Evolutionary conservation across 2,888 invertebrate genomes (phyloP), one percentile per base, ranked within the genome.

Genomic region (Habrosyne pyritoides): DNA sequence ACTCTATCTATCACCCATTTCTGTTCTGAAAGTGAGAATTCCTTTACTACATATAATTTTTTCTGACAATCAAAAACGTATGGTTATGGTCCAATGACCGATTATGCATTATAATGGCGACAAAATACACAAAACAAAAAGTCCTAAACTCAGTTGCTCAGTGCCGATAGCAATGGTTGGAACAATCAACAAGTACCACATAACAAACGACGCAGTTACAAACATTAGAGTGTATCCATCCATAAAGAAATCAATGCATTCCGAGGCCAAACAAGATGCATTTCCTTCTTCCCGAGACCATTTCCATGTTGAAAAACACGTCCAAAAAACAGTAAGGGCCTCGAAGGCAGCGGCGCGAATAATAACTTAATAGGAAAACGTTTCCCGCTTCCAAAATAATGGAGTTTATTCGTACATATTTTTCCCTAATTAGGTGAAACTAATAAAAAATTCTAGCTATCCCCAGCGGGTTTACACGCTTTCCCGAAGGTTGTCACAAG

Each of bases 301-400:
- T 57, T 82, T 84, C 81, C 84, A 75, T 65, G 63, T 54, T 60
- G 64, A 82, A 81, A 86, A 85, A 82, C 75, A 69, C 53, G 67
- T 47, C 59, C 69, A 26, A 72, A 65, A 71, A 64, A 65, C 59
- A 63, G 59, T 57, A 82, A 86, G 80, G 83, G 80, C 81, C 69
- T 71, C 68, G 75, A 68, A 79, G 67, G 66, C 73, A 75, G 53
- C 64, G 72, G 69, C 60, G 81, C 84, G 84, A 72, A 73, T 77
- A 85, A 81, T 70, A 71, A 69, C 55, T 55, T 69, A 70, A 68
- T 66, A 71, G 69, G 66, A 71, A 74, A 71, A 67, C 59, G 63
- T 84, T 86, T 81, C 73, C 82, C 79, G 66, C 63, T 69, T 71
- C 18, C 53, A 63, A 56, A 46, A 61, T 55, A 59, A 54, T 55